Conservation (phyloP, 2,113 vertebrate genomes). For the Gopherus flavomarginatus region DNA sequence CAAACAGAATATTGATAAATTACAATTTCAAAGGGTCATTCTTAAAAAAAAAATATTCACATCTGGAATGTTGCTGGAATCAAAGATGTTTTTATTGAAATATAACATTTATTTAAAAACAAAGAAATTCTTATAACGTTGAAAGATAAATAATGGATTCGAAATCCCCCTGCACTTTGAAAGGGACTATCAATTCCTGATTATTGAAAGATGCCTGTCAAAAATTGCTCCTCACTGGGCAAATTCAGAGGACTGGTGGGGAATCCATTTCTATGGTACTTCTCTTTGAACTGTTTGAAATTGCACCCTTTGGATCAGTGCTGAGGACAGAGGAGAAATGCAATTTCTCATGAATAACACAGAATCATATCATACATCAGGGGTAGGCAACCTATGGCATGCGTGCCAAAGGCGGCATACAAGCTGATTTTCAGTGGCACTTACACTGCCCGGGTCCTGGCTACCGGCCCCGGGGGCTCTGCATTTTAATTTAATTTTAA, state of each 20-base stretch:
- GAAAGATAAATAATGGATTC: not conserved
- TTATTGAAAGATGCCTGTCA: not conserved
- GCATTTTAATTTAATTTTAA: too few relatives aligned
- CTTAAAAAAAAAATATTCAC: not conserved
- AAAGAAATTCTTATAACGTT: not conserved
- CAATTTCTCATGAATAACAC: not conserved
- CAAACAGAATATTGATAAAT: not conserved
- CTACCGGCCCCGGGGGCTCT: too few relatives aligned
- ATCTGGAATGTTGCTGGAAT: not conserved
- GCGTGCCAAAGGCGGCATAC: too few relatives aligned
- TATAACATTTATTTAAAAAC: not conserved
- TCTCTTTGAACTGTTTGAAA: not conserved
- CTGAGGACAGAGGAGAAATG: not conserved
- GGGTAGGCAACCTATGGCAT: too few relatives aligned
- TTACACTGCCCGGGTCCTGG: too few relatives aligned
- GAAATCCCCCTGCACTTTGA: not conserved
- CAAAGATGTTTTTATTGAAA: not conserved
- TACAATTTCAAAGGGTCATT: not conserved
- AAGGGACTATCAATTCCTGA: not conserved
- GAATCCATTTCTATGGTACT: not conserved
- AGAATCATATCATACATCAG: not conserved
- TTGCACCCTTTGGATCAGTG: not conserved
- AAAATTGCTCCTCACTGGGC: not conserved
- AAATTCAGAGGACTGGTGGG: not conserved
- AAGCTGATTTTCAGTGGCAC: too few relatives aligned